Percentiles rank a stretch among this genome's conserved stretches.
Evolutionary conservation across 64 coral and sea anemone species (phyloP).

Genomic region (Platygyra sinensis): DNA sequence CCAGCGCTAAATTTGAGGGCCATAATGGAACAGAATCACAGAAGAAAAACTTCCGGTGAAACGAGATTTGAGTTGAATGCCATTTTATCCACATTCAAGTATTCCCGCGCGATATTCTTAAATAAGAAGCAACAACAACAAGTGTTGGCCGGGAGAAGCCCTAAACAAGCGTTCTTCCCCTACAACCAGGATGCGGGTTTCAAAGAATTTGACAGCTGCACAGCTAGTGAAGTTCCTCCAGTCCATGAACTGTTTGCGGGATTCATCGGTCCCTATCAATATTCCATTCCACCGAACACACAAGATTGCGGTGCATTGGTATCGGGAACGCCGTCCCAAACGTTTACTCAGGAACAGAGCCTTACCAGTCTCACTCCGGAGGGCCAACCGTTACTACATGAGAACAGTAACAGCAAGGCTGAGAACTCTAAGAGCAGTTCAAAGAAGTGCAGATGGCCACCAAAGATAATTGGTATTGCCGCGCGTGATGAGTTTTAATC

Average conservation of each 20-base stretch:
- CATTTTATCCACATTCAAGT: not conserved
- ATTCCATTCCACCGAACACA: not conserved
- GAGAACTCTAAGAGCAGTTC: no score
- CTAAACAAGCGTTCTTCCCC: no score
- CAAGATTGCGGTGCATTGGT: no score
- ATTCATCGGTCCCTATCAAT: conserved; percentile 1
- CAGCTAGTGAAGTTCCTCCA: no score
- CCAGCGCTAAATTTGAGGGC: not conserved
- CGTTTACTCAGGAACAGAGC: not conserved
- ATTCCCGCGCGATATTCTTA: no score
- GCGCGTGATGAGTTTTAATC: not conserved
- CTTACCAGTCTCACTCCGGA: not conserved
- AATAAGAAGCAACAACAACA: no score
- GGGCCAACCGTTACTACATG: not conserved
- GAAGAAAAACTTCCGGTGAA: not conserved
- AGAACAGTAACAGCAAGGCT: not conserved
- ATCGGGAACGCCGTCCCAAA: no score
- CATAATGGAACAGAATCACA: not conserved
- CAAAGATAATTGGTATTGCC: not conserved
- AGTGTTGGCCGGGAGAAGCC: no score
- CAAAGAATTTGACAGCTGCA: no score
- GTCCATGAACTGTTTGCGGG: not conserved
- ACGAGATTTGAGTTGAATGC: conserved; percentile 4
- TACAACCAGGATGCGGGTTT: no score
- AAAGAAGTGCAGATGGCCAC: not conserved